Evolutionary conservation across 2,888 invertebrate genomes (phyloP).

Genomic region (Drosophila stalkeri): DNA sequence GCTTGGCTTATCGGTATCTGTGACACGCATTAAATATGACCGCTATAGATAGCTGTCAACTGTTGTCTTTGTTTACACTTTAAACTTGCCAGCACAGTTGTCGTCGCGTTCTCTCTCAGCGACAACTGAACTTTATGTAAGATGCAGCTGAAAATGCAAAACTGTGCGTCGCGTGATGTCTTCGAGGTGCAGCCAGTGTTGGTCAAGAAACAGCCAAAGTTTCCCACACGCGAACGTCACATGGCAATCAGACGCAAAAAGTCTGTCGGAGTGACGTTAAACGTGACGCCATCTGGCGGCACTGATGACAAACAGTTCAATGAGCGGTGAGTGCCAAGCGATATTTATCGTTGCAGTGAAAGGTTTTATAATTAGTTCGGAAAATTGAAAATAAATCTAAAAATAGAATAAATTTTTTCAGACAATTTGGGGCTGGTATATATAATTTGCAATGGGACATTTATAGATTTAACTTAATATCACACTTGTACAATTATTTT

Average conservation of each 20-base stretch:
- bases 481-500: too few species aligned
- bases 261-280: slow-evolving; percentile 64
- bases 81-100: slow-evolving; percentile 44
- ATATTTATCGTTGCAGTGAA: slow-evolving; percentile 10
- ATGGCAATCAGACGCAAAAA: slow-evolving; percentile 88
- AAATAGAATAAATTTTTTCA: neutral
- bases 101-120: slow-evolving; percentile 11
- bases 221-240: slow-evolving; percentile 89
- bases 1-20: slow-evolving; percentile 52
- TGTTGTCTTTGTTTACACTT: slow-evolving; percentile 55
- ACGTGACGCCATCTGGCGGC: slow-evolving; percentile 47
- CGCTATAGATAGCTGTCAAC: slow-evolving; percentile 55
- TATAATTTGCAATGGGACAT: too few species aligned
- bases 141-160: slow-evolving; percentile 61
- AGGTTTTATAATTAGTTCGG: neutral
- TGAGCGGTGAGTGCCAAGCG: slow-evolving; percentile 37
- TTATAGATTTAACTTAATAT: too few species aligned
- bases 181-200: slow-evolving; percentile 84
- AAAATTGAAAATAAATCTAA: neutral
- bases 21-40: slow-evolving; percentile 51
- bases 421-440: neutral
- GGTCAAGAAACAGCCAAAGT: slow-evolving; percentile 87
- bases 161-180: slow-evolving; percentile 51
- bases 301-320: slow-evolving; percentile 12
- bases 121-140: slow-evolving; percentile 13